Base-by-base conservation (phyloP, 2,888 invertebrate species). In the Brachyopa scutellaris region DNA sequence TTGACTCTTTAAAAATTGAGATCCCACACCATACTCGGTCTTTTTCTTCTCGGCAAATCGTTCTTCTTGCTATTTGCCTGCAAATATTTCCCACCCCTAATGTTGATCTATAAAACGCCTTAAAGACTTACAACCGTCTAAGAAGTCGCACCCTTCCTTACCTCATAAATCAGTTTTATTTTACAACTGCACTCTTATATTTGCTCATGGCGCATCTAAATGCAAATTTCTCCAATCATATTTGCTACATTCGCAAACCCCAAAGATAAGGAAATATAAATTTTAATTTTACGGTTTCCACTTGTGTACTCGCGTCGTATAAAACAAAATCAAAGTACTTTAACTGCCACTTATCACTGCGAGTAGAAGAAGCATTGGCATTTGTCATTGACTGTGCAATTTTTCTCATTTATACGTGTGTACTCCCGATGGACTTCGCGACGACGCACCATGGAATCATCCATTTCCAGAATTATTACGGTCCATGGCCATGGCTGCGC, bases 221-320 rank as follows among this genome's bases (percentile, higher is more conserved):
- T 73, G 72, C 62, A 73, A 73, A 73, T 73, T 73, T 53, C 62
- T 62, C 62, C 72, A 73, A 73, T 73, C 72, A 55, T 55, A 26
- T 45, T 47, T 23, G 9, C n/a, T 15, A 23, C 17, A 61, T 72
- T 26, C 70, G 3, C 26, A 26, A 61, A 61, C 17, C 40, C 7
- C 51, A 45, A 73, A 36, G 72, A 73, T 55, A 29, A 53, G 72
- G 62, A 62, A 62, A 53, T 55, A 73, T 73, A 62, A n/a, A 73
- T 73, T 73, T 73, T 62, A 73, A 73, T 73, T 73, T 73, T 73
- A 73, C 62, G 62, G 62, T 53, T 47, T 73, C 53, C n/a, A n/a
- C n/a, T n/a, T n/a, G n/a, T n/a, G n/a, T n/a, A n/a, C n/a, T n/a
- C n/a, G n/a, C n/a, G n/a, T n/a, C n/a, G n/a, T n/a, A n/a, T 13